These are phyloP conservation scores for Anodontia alba DNA, from an alignment of 2,888 invertebrate species.

Conservation along the genomic window DNA sequence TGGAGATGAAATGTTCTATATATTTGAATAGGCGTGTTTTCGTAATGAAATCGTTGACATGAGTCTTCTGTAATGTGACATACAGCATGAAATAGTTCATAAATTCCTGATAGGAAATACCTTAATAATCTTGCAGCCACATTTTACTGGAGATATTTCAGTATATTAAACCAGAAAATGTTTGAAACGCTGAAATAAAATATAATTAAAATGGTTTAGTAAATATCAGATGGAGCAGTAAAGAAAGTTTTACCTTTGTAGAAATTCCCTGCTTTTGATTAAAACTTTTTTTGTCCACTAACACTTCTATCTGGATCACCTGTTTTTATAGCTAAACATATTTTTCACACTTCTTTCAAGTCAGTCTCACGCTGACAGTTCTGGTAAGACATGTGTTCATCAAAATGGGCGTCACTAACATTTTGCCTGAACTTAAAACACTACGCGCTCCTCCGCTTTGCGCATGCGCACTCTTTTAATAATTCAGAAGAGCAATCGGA, in stretches of 20 bases:
- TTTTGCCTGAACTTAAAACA: conserved; percentile 7
- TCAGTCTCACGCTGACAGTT: background rate
- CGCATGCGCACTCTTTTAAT: background rate
- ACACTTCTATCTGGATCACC: background rate
- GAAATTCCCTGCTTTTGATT: background rate
- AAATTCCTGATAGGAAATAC: too few species aligned
- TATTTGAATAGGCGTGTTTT: too few species aligned
- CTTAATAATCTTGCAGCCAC: too few species aligned
- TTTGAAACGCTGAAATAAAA: too few species aligned
- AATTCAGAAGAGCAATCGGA: background rate
- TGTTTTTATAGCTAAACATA: conserved; percentile 4
- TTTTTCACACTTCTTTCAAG: background rate
- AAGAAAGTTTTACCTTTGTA: background rate
- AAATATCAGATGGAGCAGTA: too few species aligned
- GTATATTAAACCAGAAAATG: too few species aligned
- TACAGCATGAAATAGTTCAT: too few species aligned
- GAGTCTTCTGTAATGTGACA: too few species aligned
- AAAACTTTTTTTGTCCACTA: background rate
- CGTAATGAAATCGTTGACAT: too few species aligned
- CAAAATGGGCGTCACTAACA: conserved; percentile 44
- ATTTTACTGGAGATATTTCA: too few species aligned
- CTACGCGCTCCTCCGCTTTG: background rate
- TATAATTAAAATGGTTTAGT: too few species aligned
- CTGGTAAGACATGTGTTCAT: conserved; percentile 12
- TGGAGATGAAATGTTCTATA: too few species aligned